Base-by-base conservation (phyloP, 2,113 vertebrate species). In the Hippocampus zosterae region DNA sequence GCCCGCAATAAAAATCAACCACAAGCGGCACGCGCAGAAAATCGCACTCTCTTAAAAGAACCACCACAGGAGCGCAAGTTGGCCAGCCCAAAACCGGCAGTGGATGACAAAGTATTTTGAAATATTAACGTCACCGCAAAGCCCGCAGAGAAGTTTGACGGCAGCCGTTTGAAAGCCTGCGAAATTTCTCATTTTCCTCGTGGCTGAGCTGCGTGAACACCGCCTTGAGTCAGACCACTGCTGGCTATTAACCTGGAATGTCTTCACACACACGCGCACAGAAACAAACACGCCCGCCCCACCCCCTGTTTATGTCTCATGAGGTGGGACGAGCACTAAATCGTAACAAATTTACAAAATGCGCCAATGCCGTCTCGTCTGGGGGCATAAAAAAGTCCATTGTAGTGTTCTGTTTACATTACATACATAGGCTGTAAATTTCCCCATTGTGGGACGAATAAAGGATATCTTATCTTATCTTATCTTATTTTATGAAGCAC, bases 101-200 rank as follows among this genome's bases (percentile, higher is more conserved):
- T 70, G 25, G 13, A 72, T 33, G 21, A 75, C 61, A 83, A 79
- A 76, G 70, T 78, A 78, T 48, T 79, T 76, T 23, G n/a, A 57
- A 77, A 73, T 80, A 84, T 80, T 78, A 81, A 81, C 76, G 73
- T 81, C 76, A 75, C 74, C n/a, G 21, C 55, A n/a, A 61, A 53
- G 70, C 81, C 82, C 82, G 64, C 12, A 75, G 75, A 81, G 78
- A 74, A 74, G 65, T 83, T 70, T 80, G 78, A 85, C 78, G 72
- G 82, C 81, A 82, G 65, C 64, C 74, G 72, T 85, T 86, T 83
- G 33, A 88, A 88, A 77, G 73, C 76, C 76, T 81, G 83, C 86
- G 85, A 90, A 88, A 90, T 89, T 90, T 90, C 89, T 91, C 72
- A 91, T 91, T 91, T 91, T 90, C 84, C 88, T 86, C 88, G 64